Evolutionary conservation across 2,888 invertebrate genomes (phyloP), one percentile per base, ranked within the genome.

Genomic region (Tipula helvola): DNA sequence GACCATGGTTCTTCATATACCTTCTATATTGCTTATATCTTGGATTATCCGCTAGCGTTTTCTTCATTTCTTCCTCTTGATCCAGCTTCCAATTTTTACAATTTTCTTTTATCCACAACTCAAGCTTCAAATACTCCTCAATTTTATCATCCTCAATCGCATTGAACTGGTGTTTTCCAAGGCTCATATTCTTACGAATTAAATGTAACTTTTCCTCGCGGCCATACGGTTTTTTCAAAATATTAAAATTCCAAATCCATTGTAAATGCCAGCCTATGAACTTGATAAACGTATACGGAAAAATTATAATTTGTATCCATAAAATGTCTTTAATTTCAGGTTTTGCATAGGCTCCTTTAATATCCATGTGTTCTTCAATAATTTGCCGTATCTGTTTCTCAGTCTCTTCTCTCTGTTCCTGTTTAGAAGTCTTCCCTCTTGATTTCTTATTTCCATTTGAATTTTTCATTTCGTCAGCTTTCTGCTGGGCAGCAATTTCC

Each of bases 351-450:
- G 97, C 97, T 18, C 98, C 98, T 90, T 97, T 95, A 85, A 98
- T 97, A 90, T 98, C 97, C 95, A 98, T 96, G 90, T 97, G 98
- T 88, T 97, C 96, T 91, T 96, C 97, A 87, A 98, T 95, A 2
- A 98, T 95, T 90, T 94, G 93, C 88, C 95, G 93, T 87, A 98
- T 95, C 57, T 97, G 93, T 87, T 93, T 93, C 90, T 98, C 97
- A 88, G 96, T 94, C 90, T 97, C 96, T 88, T 95, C 95, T 90
- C 95, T 96, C 88, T 93, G 93, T 89, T 95, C 95, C 3, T 92
- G 90, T 90, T 94, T 94, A 47, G 92, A 92, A 57, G 92, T 89
- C 89, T 93, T 94, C 88, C 91, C 92, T 89, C 93, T 94, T 44
- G 90, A 89, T 88, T 91, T 92, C 88, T 93, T 93, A 87, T 92